Conservation (phyloP, 1,140 invertebrate genomes). For the Orchestia grillus region DNA sequence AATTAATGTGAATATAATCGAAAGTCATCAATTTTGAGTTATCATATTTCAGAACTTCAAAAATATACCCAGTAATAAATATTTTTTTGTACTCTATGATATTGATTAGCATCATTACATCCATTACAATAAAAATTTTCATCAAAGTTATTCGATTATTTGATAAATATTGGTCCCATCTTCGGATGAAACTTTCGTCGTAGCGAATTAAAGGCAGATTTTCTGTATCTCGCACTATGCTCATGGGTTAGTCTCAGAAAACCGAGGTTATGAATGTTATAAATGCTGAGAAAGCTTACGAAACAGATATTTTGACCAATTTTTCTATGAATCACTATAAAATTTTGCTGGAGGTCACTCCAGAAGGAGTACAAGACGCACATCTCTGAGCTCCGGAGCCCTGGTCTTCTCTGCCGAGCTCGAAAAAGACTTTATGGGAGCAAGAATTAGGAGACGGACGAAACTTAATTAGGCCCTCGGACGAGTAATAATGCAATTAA, state of each 20-base stretch:
- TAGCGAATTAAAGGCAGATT: neutral
- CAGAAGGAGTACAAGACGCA: neutral
- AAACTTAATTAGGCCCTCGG: neutral
- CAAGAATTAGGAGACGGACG: neutral
- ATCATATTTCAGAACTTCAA: neutral
- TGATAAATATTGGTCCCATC: neutral
- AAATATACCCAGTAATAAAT: neutral
- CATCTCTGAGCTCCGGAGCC: neutral
- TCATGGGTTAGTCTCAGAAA: too few relatives aligned
- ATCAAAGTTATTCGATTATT: neutral
- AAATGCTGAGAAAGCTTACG: too few relatives aligned
- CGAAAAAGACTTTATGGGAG: neutral
- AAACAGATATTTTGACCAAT: neutral
- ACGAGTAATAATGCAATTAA: neutral
- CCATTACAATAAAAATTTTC: neutral
- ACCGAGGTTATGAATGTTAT: too few relatives aligned
- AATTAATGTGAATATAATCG: neutral
- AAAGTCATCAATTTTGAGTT: neutral
- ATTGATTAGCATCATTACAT: neutral
- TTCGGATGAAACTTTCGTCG: neutral
- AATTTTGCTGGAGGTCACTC: neutral
- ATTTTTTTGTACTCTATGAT: neutral
- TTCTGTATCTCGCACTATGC: too few relatives aligned
- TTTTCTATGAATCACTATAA: neutral
- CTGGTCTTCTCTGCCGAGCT: neutral